A percentile compares a stretch with the other conserved stretches of the same genome.
phyloP scores from a whole-genome alignment of 2,797 vertebrate genomes.

The Sebastes steindachneri region DNA sequence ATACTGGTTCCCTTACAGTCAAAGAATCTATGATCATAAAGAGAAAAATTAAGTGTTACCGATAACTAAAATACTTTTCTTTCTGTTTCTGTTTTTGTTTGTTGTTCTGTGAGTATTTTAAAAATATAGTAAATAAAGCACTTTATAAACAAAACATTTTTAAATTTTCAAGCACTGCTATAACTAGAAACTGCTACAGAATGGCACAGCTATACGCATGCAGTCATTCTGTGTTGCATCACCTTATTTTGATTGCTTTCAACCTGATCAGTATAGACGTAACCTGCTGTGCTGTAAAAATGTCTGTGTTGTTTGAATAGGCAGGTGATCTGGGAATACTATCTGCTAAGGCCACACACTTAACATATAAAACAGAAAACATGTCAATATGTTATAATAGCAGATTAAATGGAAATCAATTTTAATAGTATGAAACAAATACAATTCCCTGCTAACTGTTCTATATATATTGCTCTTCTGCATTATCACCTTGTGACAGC shows the following conservation, averaged over 20 bases:
- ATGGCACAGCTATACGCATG: not conserved
- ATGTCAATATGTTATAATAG: not conserved
- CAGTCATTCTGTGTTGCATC: not conserved
- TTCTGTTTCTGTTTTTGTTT: not conserved
- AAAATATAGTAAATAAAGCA: not conserved
- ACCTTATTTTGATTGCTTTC: not conserved
- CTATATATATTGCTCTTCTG: not conserved
- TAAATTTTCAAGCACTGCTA: not conserved
- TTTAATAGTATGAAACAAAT: not conserved
- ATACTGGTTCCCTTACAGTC: not conserved
- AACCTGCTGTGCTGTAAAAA: not conserved
- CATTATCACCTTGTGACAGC: constrained; percentile 88
- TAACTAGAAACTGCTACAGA: not conserved
- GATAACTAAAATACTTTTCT: not conserved
- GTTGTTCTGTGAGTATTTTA: not conserved
- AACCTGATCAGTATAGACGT: not conserved
- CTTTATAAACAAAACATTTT: not conserved
- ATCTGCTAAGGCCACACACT: not conserved
- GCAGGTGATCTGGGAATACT: not conserved
- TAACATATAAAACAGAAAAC: not conserved
- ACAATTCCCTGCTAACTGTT: not conserved
- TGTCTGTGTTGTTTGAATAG: not conserved
- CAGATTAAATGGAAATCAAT: not conserved
- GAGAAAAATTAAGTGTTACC: not conserved
- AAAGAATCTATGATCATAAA: not conserved